Conservation (phyloP, 1,140 invertebrate species). For the Calephelis nemesis region DNA sequence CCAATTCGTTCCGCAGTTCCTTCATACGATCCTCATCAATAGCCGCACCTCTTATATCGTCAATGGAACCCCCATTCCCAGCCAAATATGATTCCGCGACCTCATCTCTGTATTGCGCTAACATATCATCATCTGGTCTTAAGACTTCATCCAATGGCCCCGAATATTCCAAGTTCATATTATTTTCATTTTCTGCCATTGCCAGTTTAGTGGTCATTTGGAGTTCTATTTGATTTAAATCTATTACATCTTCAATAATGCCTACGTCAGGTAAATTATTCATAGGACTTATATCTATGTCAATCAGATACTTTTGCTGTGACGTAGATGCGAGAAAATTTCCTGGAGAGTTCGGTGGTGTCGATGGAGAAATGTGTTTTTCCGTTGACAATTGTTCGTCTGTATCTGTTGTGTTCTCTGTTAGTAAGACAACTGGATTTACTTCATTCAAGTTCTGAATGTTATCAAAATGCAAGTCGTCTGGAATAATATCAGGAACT, state of each 20-base stretch:
- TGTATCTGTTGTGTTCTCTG: conserved; percentile 48
- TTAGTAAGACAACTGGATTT: conserved; percentile 44
- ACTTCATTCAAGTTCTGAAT: conserved; percentile 46
- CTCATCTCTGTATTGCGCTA: conserved; percentile 42
- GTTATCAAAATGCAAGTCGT: conserved; percentile 57
- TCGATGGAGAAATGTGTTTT: conserved; percentile 57
- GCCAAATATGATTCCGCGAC: conserved; percentile 57
- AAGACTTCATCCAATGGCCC: conserved; percentile 57
- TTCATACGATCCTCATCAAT: conserved; percentile 86
- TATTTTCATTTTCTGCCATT: conserved; percentile 77
- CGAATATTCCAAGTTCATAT: conserved; percentile 75
- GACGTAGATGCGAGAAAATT: conserved; percentile 58
- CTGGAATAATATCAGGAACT: conserved; percentile 61
- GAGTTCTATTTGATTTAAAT: conserved; percentile 65
- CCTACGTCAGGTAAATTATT: conserved; percentile 25
- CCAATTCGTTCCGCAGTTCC: conserved; percentile 84
- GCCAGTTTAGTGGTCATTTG: conserved; percentile 72
- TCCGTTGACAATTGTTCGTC: conserved; percentile 54
- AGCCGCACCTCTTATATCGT: conserved; percentile 77
- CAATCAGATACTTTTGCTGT: conserved; percentile 59
- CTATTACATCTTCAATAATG: conserved; percentile 38
- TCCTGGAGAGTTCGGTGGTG: conserved; percentile 69
- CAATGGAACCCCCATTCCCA: conserved; percentile 57
- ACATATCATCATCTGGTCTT: conserved; percentile 39
- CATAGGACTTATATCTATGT: conserved; percentile 50